Evolutionary conservation across 2,113 vertebrate genomes (phyloP), one percentile per base, ranked within the genome.

Genomic region (Cyphomyrus discorhynchus): DNA sequence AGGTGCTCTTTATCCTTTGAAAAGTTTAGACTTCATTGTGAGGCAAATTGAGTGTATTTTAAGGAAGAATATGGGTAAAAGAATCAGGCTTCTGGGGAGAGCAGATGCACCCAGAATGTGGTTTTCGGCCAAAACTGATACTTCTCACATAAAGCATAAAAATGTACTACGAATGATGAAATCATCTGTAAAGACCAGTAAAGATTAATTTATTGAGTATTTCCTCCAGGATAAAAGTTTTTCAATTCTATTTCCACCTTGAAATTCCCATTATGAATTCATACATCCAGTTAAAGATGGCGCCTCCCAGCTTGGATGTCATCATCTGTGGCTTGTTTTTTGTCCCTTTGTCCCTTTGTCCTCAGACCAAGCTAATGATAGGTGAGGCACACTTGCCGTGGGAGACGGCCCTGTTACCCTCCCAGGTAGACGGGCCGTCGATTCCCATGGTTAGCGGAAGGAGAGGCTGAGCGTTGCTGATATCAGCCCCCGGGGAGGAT

Each of bases 281-380:
- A 88, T 21, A 74, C 88, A 77, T 80, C 74, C 62, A 74, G 58
- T 74, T 88, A n/a, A 31, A 47, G 13, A 88, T 42, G 13, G 31
- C 13, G 5, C 74, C 74, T 39, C 74, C 70, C 70, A 77, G 70
- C 70, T 39, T 15, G 74, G 15, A 80, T 80, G 31, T 80, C 74
- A 80, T 80, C 74, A 80, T 80, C 7, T 17, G 15, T 35, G 88
- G 46, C 42, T 7, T 70, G 27, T 74, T 21, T 87, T 87, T 77
- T 77, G 88, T 77, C 62, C 45, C 62, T 87, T 77, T 77, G 88
- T 77, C 62, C 45, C 62, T 88, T 88, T 77, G 62, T 74, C 88
- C 88, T 77, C 56, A 74, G 62, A 74, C 46, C 74, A 88, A 88
- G 47, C 66, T 88, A 39, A 77, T 19, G 11, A 17, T 19, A 42